These are phyloP conservation scores for Lophura swinhoii DNA, from an alignment of 2,797 vertebrate genomes.

Conservation along the genomic window DNA sequence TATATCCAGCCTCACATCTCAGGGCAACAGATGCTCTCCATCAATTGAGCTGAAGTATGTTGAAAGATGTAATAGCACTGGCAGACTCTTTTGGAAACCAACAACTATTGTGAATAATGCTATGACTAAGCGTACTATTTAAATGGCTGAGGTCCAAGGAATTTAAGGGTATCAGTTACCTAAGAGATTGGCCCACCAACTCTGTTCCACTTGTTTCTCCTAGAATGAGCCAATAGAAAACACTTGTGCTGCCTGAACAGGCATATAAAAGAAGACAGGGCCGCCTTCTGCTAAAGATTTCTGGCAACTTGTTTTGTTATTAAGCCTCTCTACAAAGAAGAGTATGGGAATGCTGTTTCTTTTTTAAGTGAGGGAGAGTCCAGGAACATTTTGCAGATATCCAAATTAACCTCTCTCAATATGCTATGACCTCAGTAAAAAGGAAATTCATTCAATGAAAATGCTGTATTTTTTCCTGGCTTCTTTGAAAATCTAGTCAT, in stretches of 20 bases:
- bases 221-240: background rate
- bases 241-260: background rate
- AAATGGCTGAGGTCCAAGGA: background rate
- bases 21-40: background rate
- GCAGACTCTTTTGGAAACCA: background rate
- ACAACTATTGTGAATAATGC: conserved; percentile 1
- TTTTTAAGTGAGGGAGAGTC: background rate
- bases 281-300: background rate
- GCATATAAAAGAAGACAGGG: background rate
- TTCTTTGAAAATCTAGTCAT: conserved; percentile 39
- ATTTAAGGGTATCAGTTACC: background rate
- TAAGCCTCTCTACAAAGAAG: background rate
- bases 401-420: background rate
- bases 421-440: conserved; percentile 27
- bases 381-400: conserved; percentile 11
- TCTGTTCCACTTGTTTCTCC: conserved; percentile 15
- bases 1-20: background rate
- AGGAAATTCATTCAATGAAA: conserved; percentile 56
- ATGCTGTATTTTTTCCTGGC: conserved; percentile 27
- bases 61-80: conserved; percentile 2
- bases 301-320: background rate
- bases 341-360: background rate
- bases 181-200: background rate
- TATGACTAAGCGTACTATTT: background rate
- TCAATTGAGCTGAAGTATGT: background rate